Evolutionary conservation across 2,888 invertebrate species (phyloP).

Genomic region (Pristionchus arcanus): DNA sequence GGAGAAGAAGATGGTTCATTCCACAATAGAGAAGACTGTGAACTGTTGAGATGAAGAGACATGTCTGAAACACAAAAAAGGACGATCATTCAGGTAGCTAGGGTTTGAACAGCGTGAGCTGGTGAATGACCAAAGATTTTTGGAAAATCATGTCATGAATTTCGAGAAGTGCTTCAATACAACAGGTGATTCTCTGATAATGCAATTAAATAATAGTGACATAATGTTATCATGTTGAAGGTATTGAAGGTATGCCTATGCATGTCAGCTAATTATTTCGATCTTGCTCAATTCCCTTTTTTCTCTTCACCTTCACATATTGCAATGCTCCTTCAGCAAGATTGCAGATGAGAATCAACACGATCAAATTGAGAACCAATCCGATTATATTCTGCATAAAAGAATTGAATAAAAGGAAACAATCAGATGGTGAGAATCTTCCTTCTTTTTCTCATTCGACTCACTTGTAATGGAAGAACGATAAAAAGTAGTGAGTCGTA

Average conservation of each 20-base stretch:
- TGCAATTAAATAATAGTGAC: too few relatives aligned
- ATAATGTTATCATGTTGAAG: too few relatives aligned
- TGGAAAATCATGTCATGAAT: too few relatives aligned
- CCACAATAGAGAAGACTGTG: background rate
- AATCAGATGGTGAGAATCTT: too few relatives aligned
- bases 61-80: background rate
- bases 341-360: background rate
- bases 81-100: too few relatives aligned
- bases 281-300: background rate
- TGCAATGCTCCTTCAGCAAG: background rate
- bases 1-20: background rate
- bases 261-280: too few relatives aligned
- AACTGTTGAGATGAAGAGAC: constrained; percentile 1
- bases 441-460: background rate
- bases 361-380: background rate
- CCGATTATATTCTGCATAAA: background rate
- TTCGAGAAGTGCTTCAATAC: too few relatives aligned
- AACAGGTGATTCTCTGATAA: too few relatives aligned
- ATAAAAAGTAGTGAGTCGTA: background rate
- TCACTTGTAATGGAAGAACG: background rate
- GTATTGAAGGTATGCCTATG: too few relatives aligned
- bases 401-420: too few relatives aligned
- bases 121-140: too few relatives aligned
- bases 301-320: background rate
- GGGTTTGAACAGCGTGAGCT: too few relatives aligned